These are phyloP conservation scores for Vidua macroura DNA, from an alignment of 2,113 vertebrate genomes.

Conservation along the genomic window DNA sequence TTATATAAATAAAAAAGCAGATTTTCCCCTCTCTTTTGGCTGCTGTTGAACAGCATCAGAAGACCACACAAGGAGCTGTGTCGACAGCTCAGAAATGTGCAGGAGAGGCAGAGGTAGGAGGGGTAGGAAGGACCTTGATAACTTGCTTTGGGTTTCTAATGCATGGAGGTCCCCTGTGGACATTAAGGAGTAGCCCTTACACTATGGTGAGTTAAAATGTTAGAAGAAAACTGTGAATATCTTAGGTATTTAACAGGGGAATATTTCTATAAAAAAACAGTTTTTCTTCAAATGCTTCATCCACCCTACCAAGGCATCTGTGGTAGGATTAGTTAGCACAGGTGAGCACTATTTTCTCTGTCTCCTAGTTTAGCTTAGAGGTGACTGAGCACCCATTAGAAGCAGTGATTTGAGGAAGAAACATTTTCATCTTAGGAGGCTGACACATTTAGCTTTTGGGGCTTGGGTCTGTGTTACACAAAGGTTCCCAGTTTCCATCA, in stretches of 20 bases:
- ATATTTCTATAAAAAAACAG: neutral
- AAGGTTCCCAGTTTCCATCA: neutral
- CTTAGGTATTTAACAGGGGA: neutral
- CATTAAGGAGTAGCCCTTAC: neutral
- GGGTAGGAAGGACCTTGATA: neutral
- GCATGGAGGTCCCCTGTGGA: neutral
- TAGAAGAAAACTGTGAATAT: neutral
- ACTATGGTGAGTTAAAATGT: neutral
- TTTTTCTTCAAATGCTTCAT: neutral
- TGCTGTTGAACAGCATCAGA: slow-evolving; percentile 51
- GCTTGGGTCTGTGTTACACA: neutral
- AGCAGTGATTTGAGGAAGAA: neutral
- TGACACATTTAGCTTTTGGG: neutral
- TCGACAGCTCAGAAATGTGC: slow-evolving; percentile 33
- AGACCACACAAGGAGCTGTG: slow-evolving; percentile 72
- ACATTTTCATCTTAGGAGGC: neutral
- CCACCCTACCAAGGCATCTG: neutral
- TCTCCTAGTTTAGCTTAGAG: neutral
- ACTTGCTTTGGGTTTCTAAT: neutral
- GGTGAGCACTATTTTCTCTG: neutral
- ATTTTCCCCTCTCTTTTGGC: slow-evolving; percentile 53
- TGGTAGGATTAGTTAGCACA: neutral
- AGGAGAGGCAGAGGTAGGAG: slow-evolving; percentile 8
- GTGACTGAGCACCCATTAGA: neutral
- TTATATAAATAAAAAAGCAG: slow-evolving; percentile 72